Conservation (phyloP, 2,797 vertebrate species). For the Ispidina lecontei region DNA sequence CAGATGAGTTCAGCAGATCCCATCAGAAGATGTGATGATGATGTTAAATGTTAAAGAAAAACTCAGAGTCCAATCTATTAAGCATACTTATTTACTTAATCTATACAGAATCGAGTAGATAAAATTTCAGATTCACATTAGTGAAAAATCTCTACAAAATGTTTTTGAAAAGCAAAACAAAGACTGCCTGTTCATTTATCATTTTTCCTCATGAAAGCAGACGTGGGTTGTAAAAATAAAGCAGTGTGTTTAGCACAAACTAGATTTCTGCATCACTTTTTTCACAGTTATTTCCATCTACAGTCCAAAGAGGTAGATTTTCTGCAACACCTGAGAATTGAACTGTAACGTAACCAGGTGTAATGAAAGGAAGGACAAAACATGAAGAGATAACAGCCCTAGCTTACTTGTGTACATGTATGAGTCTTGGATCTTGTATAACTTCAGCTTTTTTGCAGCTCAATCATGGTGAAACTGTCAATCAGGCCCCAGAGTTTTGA, state of each 20-base stretch:
- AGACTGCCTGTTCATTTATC: slow-evolving; percentile 86
- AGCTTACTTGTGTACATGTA: slow-evolving; percentile 31
- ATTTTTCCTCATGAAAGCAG: slow-evolving; percentile 82
- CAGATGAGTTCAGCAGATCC: neutral
- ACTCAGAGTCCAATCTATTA: slow-evolving; percentile 78
- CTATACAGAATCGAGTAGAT: slow-evolving; percentile 86
- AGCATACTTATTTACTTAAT: slow-evolving; percentile 86
- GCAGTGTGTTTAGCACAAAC: slow-evolving; percentile 84
- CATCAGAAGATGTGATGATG: neutral
- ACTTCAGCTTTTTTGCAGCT: slow-evolving; percentile 4
- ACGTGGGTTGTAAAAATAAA: slow-evolving; percentile 87
- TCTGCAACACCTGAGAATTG: slow-evolving; percentile 93
- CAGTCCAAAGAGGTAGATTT: slow-evolving; percentile 95
- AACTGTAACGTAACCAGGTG: slow-evolving; percentile 83
- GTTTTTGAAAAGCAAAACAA: slow-evolving; percentile 93
- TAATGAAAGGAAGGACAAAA: slow-evolving; percentile 73
- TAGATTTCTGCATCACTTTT: slow-evolving; percentile 84
- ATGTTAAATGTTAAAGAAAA: slow-evolving; percentile 64
- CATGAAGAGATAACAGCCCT: slow-evolving; percentile 53
- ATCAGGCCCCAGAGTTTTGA: slow-evolving; percentile 37
- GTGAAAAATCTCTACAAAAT: slow-evolving; percentile 95
- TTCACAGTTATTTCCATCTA: slow-evolving; percentile 92
- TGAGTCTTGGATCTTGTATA: slow-evolving; percentile 8
- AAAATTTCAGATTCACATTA: slow-evolving; percentile 86
- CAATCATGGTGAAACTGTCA: slow-evolving; percentile 54